Percentiles rank a stretch among this genome's conserved stretches.
These are phyloP conservation scores for Pelvicachromis taeniatus DNA, from an alignment of 2,113 vertebrate genomes.

Conservation along the genomic window DNA sequence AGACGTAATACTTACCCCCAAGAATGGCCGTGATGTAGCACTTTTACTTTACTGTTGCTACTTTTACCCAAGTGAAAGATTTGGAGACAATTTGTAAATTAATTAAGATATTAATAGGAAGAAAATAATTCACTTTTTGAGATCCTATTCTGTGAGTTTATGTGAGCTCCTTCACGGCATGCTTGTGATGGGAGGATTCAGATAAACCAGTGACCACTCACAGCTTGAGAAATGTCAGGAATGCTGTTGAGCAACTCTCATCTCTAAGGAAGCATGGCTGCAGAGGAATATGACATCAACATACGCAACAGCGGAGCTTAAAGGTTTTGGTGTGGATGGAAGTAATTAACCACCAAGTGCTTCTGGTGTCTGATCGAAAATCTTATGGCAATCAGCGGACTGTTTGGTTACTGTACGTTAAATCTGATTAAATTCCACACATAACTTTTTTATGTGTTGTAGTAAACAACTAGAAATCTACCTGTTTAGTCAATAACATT, in stretches of 20 bases:
- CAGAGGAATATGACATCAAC: slow-evolving; percentile 14
- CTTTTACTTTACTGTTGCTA: background rate
- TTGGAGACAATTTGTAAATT: background rate
- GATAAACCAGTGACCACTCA: background rate
- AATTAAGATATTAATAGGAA: background rate
- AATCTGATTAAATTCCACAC: background rate
- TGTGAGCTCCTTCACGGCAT: background rate
- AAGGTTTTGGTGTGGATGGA: background rate
- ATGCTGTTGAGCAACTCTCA: slow-evolving; percentile 42
- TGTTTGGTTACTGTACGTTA: background rate
- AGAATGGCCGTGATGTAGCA: background rate
- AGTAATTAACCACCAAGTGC: background rate
- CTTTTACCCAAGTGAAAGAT: background rate
- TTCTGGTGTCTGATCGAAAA: background rate
- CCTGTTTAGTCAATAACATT: background rate
- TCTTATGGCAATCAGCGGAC: background rate
- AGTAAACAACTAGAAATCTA: background rate
- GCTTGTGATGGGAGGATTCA: slow-evolving; percentile 24
- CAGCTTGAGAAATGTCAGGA: slow-evolving; percentile 39
- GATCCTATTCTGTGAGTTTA: background rate
- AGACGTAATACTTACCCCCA: background rate
- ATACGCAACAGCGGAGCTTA: background rate
- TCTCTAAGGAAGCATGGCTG: background rate
- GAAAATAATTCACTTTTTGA: background rate
- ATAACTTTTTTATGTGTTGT: background rate